Conservation (phyloP, 2,113 vertebrate species). For the Corynorhinus townsendii region DNA sequence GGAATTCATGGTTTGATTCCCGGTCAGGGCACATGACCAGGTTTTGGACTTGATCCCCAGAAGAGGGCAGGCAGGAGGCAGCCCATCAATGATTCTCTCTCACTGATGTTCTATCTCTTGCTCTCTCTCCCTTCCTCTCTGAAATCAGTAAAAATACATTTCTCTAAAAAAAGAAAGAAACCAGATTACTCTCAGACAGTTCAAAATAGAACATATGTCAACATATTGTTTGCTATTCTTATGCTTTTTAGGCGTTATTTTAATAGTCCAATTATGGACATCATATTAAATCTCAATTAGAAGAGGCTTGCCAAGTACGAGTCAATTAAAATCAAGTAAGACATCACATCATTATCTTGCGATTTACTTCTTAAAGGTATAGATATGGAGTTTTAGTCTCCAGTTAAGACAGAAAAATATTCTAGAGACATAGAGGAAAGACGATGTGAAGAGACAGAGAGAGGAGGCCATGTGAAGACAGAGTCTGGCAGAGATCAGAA, state of each 20-base stretch:
- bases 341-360: neutral
- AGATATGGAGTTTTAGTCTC: neutral
- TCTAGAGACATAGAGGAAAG: neutral
- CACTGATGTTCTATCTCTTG: too few species aligned
- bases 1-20: too few species aligned
- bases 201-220: neutral
- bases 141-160: too few species aligned
- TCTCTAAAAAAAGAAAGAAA: too few species aligned
- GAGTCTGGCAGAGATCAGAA: neutral
- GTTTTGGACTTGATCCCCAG: too few species aligned
- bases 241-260: neutral
- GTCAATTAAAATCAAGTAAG: neutral
- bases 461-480: neutral
- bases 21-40: too few species aligned
- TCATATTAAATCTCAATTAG: neutral
- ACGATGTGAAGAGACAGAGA: neutral
- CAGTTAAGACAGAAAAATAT: neutral
- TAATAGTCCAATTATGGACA: neutral
- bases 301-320: neutral
- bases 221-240: neutral
- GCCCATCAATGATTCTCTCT: too few species aligned
- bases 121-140: too few species aligned
- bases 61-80: too few species aligned
- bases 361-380: neutral
- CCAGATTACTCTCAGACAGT: neutral